Evolutionary conservation across 2,888 invertebrate species (phyloP), one percentile per base, ranked within the genome.

Genomic region (Keiferia lycopersicella): DNA sequence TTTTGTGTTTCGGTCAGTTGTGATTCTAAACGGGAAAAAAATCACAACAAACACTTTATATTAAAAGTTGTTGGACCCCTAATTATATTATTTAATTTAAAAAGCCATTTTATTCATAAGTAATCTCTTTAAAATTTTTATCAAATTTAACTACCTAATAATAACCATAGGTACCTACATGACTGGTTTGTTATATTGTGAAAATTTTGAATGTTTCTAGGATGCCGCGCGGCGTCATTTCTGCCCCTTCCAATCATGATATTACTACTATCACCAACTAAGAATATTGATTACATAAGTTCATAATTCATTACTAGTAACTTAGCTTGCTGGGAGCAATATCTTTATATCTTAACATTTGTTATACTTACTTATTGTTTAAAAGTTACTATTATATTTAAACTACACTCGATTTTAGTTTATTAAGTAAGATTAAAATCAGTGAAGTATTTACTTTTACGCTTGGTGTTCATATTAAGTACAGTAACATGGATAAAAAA

Each of bases 81-180:
- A 85, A 85, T 86, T 82, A 84, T 56, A 56, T 56, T 56, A 53
- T 87, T 87, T 80, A 86, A 86, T 86, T 56, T 83, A 87, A 89
- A 88, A 89, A 90, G 88, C 88, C 82, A 86, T 86, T 86, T 83
- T 84, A 84, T 87, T 87, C 83, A 88, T 88, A 90, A 88, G 85
- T 88, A 84, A 87, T 84, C 82, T 87, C 81, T 84, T 88, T 87
- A 88, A 89, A 91, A 88, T 64, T 79, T 86, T 87, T 89, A 87
- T 87, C 87, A 87, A 88, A 87, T 87, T 88, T 82, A 81, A 84
- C 91, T 91, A 91, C 83, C 88, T 91, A 91, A 83, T 85, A 8
- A 84, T 82, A 83, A 73, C 82, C 57, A 59, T 83, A 80, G 75
- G 75, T 75, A 83, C 34, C 34, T 34, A 10, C 83, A 82, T 82